Conservation (phyloP, 1,140 invertebrate species). For the Ceratina japonica region DNA sequence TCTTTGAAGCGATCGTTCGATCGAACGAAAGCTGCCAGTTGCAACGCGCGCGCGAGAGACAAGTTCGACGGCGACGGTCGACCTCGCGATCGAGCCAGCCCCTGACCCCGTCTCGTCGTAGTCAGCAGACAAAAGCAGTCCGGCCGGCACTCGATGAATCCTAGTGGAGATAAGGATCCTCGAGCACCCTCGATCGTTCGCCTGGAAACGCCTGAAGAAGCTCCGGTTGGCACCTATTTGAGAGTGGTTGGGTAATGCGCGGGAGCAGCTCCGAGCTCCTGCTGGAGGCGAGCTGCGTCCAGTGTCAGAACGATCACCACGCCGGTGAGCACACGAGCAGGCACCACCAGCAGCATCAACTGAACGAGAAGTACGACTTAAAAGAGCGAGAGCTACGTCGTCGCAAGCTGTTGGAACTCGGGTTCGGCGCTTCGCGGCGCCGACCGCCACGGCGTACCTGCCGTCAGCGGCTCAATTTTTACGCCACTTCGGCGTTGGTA, state of each 20-base stretch:
- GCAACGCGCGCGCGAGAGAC: background rate
- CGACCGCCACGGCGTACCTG: slow-evolving; percentile 84
- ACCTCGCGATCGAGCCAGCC: slow-evolving; percentile 23
- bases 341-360: slow-evolving; percentile 36
- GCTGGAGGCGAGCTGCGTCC: slow-evolving; percentile 82
- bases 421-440: slow-evolving; percentile 80
- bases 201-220: slow-evolving; percentile 42
- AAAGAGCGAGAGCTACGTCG: slow-evolving; percentile 85
- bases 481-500: slow-evolving; percentile 88
- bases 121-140: slow-evolving; percentile 37
- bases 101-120: slow-evolving; percentile 5
- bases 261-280: slow-evolving; percentile 91
- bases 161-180: slow-evolving; percentile 50
- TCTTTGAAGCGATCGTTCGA: background rate
- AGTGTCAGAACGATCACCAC: slow-evolving; percentile 57
- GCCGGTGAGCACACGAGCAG: slow-evolving; percentile 16
- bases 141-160: slow-evolving; percentile 55
- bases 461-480: slow-evolving; percentile 87
- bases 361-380: slow-evolving; percentile 59
- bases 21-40: slow-evolving; percentile 10
- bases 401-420: slow-evolving; percentile 85
- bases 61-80: background rate
- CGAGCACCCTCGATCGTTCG: slow-evolving; percentile 40
- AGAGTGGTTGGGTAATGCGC: slow-evolving; percentile 81
- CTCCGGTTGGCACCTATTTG: slow-evolving; percentile 45